Base-by-base conservation (phyloP, 2,888 invertebrate species). In the Epinotia bilunana region DNA sequence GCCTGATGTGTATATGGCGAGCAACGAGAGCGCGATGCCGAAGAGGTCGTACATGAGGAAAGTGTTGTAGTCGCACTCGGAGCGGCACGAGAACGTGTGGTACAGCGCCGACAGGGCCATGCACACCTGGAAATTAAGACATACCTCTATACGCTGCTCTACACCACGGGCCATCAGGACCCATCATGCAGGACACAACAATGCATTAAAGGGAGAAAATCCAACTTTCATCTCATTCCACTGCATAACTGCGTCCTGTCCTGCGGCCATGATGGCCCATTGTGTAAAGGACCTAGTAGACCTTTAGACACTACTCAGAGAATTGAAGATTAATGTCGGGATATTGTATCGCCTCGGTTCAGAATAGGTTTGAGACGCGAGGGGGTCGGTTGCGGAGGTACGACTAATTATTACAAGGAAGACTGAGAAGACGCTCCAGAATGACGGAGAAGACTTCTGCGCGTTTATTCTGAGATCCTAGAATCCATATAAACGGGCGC, bases 1-100 rank as follows among this genome's bases (percentile, higher is more conserved):
- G 72, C 99, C 99, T 39, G 98, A 98, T 78, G 98, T 96, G 91
- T 99, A 99, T 87, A 99, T 98, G 73, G 98, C 99, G 69, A 99
- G 95, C 79, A 99, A 94, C 53, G 98, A 98, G 69, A 99, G 94
- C 16, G 98, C 98, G 78, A 99, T 99, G 20, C 99, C 99, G 83
- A 99, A 97, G 74, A 99, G 95, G 88, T 99, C 99, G 85, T 97
- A 97, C 81, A 97, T 97, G 60, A 99, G 94, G 93, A 98, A 99
- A 79, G 96, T 95, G 87, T 97, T 95, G 90, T 97, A 98, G 81
- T 97, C 97, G 81, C 96, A 94, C 88, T 98, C 98, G 11, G 98
- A 99, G 79, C 97, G 96, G 86, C 99, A 99, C 49, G 97, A 98
- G 91, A 99, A 99, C 79, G 98, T 98, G 91, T 99, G 99, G 90